Conservation (phyloP, 2,113 vertebrate genomes). For the Arothron firmamentum region DNA sequence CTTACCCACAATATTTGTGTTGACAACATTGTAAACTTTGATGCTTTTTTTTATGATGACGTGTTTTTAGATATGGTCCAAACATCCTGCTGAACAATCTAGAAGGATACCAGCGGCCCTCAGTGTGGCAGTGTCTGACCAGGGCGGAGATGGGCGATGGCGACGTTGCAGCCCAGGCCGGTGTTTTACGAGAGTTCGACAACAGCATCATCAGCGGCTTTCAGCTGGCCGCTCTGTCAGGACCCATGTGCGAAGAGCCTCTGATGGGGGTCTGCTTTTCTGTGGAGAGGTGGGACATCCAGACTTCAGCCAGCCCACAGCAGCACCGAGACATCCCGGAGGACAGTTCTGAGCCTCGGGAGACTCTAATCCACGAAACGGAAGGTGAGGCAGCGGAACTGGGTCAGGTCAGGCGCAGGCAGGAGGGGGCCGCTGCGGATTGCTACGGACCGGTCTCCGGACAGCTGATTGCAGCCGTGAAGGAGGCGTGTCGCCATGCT, state of each 20-base stretch:
- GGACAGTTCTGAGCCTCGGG: neutral
- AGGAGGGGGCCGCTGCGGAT: constrained; percentile 63
- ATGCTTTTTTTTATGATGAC: no score
- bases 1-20: neutral
- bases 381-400: neutral
- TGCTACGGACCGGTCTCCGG: constrained; percentile 93
- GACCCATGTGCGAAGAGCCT: constrained; percentile 97
- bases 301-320: constrained; percentile 31
- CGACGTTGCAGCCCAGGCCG: constrained; percentile 49
- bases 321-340: constrained; percentile 50
- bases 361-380: fast-evolving
- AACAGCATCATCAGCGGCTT: constrained; percentile 94
- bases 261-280: constrained; percentile 96
- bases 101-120: constrained; percentile 77
- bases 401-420: constrained; percentile 14
- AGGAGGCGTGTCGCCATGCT: constrained; percentile 88
- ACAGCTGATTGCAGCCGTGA: constrained; percentile 93
- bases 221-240: constrained; percentile 88
- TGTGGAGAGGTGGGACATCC: constrained; percentile 87
- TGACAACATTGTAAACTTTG: neutral
- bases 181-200: constrained; percentile 78
- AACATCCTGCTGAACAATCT: constrained; percentile 87
- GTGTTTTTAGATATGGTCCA: constrained; percentile 80
- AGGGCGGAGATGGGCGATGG: constrained; percentile 14
- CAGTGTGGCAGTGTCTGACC: constrained; percentile 84